Conservation (phyloP, 1,140 invertebrate genomes). For the Agrilus planipennis region DNA sequence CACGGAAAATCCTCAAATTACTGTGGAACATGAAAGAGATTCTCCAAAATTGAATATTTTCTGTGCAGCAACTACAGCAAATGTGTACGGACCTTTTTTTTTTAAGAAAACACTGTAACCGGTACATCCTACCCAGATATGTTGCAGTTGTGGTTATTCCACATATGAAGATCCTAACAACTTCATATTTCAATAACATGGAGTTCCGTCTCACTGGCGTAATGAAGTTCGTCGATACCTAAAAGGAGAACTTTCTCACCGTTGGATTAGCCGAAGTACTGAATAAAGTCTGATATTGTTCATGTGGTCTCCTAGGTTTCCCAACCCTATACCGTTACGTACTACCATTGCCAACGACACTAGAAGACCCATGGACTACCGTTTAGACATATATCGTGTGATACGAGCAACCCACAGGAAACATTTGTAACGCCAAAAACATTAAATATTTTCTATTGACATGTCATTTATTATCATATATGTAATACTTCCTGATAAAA, state of each 20-base stretch:
- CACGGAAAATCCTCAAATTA: neutral
- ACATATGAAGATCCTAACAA: neutral
- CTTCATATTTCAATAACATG: slow-evolving; percentile 7
- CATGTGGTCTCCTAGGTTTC: neutral
- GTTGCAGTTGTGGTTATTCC: slow-evolving; percentile 2
- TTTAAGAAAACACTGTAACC: slow-evolving; percentile 1
- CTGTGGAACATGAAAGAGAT: slow-evolving; percentile 1
- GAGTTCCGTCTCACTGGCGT: neutral
- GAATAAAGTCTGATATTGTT: neutral
- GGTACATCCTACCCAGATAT: slow-evolving; percentile 1
- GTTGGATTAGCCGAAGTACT: slow-evolving; percentile 3
- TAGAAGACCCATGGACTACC: neutral
- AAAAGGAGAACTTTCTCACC: slow-evolving; percentile 1
- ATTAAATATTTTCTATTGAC: neutral
- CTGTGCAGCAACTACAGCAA: neutral
- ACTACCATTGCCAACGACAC: neutral
- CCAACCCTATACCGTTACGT: slow-evolving; percentile 1
- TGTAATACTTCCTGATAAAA: slow-evolving; percentile 1
- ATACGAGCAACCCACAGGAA: neutral
- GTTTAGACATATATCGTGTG: slow-evolving; percentile 2
- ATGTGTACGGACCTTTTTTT: neutral
- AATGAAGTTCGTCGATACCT: neutral
- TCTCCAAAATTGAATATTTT: slow-evolving; percentile 6
- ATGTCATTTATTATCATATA: neutral
- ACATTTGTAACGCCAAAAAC: neutral